phyloP scores from a whole-genome alignment of 1,140 invertebrate genomes.

The Phymorhynchus buccinoides region DNA sequence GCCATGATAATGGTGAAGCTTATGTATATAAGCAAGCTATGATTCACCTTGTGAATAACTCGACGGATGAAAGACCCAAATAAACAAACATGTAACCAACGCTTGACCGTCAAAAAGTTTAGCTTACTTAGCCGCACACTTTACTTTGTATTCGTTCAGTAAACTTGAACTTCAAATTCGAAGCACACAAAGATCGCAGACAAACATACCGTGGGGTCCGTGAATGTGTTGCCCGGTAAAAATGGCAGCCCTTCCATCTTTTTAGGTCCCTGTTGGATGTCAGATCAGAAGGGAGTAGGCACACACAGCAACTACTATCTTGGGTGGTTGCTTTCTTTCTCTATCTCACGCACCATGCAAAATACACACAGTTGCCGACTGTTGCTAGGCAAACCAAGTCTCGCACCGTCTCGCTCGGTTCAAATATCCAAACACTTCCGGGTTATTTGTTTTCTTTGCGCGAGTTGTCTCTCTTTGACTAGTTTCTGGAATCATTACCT shows the following conservation, averaged over 20 bases:
- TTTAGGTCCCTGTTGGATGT: background rate
- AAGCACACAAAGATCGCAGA: too few relatives aligned
- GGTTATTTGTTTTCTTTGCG: background rate
- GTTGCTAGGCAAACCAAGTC: constrained; percentile 26
- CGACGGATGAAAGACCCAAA: too few relatives aligned
- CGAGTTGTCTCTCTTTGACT: too few relatives aligned
- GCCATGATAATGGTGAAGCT: too few relatives aligned
- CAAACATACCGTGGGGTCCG: constrained; percentile 80
- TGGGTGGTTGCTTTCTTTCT: constrained; percentile 29
- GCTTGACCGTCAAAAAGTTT: too few relatives aligned
- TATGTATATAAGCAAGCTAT: too few relatives aligned
- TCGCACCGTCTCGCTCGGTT: constrained; percentile 10
- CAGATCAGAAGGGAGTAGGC: background rate
- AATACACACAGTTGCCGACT: constrained; percentile 33
- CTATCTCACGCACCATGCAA: background rate
- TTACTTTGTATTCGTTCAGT: too few relatives aligned
- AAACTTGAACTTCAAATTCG: too few relatives aligned
- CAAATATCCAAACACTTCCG: constrained; percentile 16
- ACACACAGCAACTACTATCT: background rate
- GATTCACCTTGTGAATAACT: too few relatives aligned
- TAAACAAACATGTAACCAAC: too few relatives aligned
- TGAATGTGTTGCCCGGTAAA: constrained; percentile 82
- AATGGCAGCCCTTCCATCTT: constrained; percentile 77
- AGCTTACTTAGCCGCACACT: too few relatives aligned
- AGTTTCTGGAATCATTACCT: too few relatives aligned